A percentile compares a stretch with the other conserved stretches of the same genome.
phyloP scores from a whole-genome alignment of 2,888 invertebrate genomes.

The Pilophorus perplexus region DNA sequence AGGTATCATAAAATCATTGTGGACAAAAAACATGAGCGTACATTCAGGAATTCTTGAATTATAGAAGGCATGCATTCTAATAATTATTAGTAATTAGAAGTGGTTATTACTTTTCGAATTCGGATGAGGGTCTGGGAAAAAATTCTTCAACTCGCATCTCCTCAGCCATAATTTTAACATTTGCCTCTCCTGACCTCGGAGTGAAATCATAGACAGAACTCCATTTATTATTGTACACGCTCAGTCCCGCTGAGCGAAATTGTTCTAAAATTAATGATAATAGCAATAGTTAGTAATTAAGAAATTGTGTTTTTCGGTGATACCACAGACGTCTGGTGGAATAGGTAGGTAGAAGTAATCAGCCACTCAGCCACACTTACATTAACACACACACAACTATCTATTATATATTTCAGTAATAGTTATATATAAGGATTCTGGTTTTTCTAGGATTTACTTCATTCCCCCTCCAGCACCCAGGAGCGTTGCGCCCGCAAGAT shows the following conservation, averaged over 20 bases:
- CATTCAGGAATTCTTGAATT: too few relatives aligned
- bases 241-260: slow-evolving; percentile 14
- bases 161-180: slow-evolving; percentile 20
- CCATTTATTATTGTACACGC: slow-evolving; percentile 26
- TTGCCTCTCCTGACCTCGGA: slow-evolving; percentile 12
- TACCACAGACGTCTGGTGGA: too few relatives aligned
- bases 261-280: slow-evolving; percentile 10
- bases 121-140: not conserved
- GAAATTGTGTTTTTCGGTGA: not conserved
- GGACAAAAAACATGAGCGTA: too few relatives aligned
- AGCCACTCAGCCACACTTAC: too few relatives aligned
- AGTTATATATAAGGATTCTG: too few relatives aligned
- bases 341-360: too few relatives aligned
- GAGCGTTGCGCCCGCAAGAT: too few relatives aligned
- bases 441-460: too few relatives aligned
- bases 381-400: too few relatives aligned
- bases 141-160: slow-evolving; percentile 15
- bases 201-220: slow-evolving; percentile 21
- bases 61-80: not conserved
- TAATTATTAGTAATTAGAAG: not conserved
- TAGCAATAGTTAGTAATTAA: not conserved
- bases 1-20: too few relatives aligned
- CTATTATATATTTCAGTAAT: too few relatives aligned
- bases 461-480: too few relatives aligned
- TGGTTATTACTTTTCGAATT: slow-evolving; percentile 1